Conservation (phyloP, 2,888 invertebrate genomes). For the Orthosia gracilis region DNA sequence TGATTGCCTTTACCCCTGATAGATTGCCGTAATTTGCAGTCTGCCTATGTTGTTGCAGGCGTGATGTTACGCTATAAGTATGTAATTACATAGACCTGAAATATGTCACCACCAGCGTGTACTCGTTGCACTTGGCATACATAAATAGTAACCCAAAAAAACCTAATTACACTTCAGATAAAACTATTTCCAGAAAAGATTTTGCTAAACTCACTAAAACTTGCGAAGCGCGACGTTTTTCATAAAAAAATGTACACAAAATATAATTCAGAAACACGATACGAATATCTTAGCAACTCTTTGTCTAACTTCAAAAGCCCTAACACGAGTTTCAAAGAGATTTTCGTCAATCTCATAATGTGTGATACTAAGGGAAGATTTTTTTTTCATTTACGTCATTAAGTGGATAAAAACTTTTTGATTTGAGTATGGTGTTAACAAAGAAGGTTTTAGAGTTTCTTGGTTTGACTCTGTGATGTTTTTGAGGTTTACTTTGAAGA, state of each 20-base stretch:
- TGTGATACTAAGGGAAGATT: constrained; percentile 5
- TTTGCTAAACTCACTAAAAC: constrained; percentile 6
- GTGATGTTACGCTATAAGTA: neutral
- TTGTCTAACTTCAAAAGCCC: constrained; percentile 48
- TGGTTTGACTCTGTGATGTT: neutral
- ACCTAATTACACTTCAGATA: constrained; percentile 4
- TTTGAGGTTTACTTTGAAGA: neutral
- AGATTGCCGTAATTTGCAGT: too few relatives aligned
- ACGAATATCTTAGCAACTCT: constrained; percentile 48
- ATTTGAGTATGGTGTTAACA: constrained; percentile 11
- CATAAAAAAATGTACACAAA: constrained; percentile 39
- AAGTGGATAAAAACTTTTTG: constrained; percentile 22
- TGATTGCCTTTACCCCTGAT: too few relatives aligned
- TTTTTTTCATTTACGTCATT: constrained; percentile 1
- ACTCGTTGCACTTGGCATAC: neutral
- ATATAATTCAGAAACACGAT: constrained; percentile 44
- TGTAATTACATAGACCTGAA: neutral
- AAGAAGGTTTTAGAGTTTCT: constrained; percentile 3
- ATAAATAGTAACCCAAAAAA: neutral
- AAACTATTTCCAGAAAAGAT: constrained; percentile 21
- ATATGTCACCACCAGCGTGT: neutral
- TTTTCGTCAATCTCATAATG: constrained; percentile 34
- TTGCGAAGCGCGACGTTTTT: constrained; percentile 24
- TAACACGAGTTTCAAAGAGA: constrained; percentile 41
- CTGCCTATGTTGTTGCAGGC: too few relatives aligned